Evolutionary conservation across 2,113 vertebrate genomes (phyloP), one percentile per base, ranked within the genome.

Genomic region (Tachuris rubrigastra): DNA sequence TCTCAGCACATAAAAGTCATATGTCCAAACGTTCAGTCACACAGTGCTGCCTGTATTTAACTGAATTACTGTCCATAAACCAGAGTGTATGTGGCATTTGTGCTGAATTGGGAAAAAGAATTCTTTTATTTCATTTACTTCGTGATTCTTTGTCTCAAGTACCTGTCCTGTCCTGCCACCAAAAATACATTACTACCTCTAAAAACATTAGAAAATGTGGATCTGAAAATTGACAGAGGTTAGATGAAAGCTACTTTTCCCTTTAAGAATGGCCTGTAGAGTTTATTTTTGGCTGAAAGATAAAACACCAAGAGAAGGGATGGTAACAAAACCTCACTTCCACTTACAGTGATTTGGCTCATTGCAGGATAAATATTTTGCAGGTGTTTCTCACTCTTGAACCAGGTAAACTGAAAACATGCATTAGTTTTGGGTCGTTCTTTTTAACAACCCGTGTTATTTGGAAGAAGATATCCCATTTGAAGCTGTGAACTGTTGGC

Each of bases 271-370:
- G 28, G 31, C 27, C 69, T 92, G 47, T 75, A 46, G 80, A 59
- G 23, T 85, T 68, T 91, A 46, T 89, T 91, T 83, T 56, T 89
- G 80, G 41, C 28, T 95, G 87, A 81, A 73, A 91, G 92, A 91
- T 66, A 79, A 91, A 96, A 88, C 52, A 85, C 31, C 72, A 58
- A 67, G 90, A 94, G 78, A 91, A 93, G 33, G 16, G 47, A 77
- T 31, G 68, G 56, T 39, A 94, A 93, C 39, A 75, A 89, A 91
- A 65, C 1, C 2, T 28, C 37, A 49, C 24, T 86, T 87, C 89
- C 86, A 92, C 47, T 94, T 56, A 63, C 12, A 20, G 33, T 69
- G 65, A 72, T 39, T 85, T 59, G 33, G 28, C 68, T 96, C 22
- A 30, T 18, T 12, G 5, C 76, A 90, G 62, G 82, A 77, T 50